A percentile compares a stretch with the other conserved stretches of the same genome.
Evolutionary conservation across 2,113 vertebrate species (phyloP).

Genomic region (Onychorhynchus coronatus): DNA sequence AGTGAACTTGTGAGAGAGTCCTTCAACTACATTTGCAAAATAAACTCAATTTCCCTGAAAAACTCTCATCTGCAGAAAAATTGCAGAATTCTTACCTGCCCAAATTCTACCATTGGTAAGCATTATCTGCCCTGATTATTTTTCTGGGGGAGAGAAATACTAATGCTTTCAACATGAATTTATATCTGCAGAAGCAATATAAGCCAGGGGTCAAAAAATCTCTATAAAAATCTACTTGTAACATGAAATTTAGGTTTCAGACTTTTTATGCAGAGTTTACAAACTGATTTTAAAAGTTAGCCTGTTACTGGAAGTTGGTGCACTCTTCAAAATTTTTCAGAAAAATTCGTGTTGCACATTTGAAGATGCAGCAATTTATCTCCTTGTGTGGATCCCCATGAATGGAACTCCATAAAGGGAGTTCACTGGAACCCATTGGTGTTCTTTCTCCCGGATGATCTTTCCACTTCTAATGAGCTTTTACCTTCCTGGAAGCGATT

Average conservation of each 20-base stretch:
- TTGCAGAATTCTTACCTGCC: background rate
- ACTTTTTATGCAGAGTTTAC: background rate
- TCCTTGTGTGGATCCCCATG: background rate
- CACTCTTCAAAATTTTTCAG: background rate
- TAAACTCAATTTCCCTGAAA: background rate
- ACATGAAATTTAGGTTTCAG: background rate
- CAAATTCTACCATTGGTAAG: background rate
- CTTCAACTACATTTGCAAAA: background rate
- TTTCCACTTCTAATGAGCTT: background rate
- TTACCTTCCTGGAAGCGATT: constrained; percentile 89
- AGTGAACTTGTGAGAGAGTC: fast-evolving
- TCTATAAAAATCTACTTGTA: background rate
- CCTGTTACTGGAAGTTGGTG: background rate
- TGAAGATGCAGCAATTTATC: background rate
- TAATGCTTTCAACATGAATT: background rate
- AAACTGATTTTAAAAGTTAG: background rate
- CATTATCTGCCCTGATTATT: background rate
- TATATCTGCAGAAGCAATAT: background rate
- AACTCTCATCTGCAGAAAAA: background rate
- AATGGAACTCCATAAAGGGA: background rate
- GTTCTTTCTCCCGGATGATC: background rate
- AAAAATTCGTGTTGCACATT: background rate
- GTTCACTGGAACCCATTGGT: background rate
- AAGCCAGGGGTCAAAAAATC: background rate
- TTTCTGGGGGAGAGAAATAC: background rate